A percentile compares a stretch with the other conserved stretches of the same genome.
phyloP scores from a whole-genome alignment of 2,113 vertebrate species.

The Leptodactylus fuscus region DNA sequence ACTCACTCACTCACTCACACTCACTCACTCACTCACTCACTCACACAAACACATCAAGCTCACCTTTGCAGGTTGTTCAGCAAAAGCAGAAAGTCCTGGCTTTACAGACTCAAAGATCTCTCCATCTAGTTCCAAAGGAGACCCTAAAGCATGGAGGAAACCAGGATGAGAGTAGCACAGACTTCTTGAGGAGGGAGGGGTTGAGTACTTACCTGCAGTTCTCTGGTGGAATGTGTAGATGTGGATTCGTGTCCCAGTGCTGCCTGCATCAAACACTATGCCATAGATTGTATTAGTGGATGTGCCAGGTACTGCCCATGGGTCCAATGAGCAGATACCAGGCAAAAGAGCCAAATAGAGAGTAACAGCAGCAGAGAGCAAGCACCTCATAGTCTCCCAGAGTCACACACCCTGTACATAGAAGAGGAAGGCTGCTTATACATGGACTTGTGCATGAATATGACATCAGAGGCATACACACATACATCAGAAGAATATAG shows the following conservation, averaged over 20 bases:
- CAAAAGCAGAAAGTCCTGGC: constrained; percentile 93
- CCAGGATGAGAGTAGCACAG: constrained; percentile 65
- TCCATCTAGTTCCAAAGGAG: constrained; percentile 85
- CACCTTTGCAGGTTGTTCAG: constrained; percentile 89
- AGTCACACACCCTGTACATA: constrained; percentile 73
- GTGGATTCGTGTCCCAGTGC: constrained; percentile 95
- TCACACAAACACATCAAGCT: constrained; percentile 55
- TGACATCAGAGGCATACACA: background rate
- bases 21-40: no score
- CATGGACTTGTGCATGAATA: background rate
- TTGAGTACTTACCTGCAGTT: constrained; percentile 77
- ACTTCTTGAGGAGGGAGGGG: background rate
- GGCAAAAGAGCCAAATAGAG: constrained; percentile 64
- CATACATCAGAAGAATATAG: no score
- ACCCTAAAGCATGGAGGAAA: constrained; percentile 74
- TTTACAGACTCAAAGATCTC: constrained; percentile 96
- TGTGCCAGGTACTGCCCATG: constrained; percentile 74
- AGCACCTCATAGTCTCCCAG: constrained; percentile 57
- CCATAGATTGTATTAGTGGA: constrained; percentile 83
- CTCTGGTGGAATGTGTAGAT: constrained; percentile 96
- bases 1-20: no score
- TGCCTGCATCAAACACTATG: constrained; percentile 98
- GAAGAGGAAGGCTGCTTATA: background rate
- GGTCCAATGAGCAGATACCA: constrained; percentile 75
- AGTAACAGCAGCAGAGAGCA: constrained; percentile 64